These are phyloP conservation scores for Poeciliopsis turneri DNA, from an alignment of 2,797 vertebrate genomes.

Conservation along the genomic window DNA sequence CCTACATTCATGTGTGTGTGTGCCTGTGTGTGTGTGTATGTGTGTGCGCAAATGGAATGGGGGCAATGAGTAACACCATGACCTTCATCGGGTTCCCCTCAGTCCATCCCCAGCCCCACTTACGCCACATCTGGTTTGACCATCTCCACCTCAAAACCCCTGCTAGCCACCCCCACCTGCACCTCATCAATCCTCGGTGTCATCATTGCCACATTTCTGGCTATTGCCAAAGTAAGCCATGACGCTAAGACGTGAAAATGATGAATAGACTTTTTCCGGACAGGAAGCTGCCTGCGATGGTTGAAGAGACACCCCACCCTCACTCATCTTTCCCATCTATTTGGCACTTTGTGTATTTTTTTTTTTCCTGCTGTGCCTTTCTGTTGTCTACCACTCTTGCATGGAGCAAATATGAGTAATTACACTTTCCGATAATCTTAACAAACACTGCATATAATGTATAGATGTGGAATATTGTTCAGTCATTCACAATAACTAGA, in stretches of 20 bases:
- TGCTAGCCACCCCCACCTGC: slow-evolving; percentile 70
- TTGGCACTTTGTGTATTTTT: slow-evolving; percentile 71
- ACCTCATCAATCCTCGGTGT: slow-evolving; percentile 83
- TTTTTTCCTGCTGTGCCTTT: slow-evolving; percentile 44
- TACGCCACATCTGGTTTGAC: slow-evolving; percentile 81
- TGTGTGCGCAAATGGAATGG: slow-evolving; percentile 35
- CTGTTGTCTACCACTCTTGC: slow-evolving; percentile 50
- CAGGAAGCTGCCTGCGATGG: slow-evolving; percentile 73
- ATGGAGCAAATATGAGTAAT: slow-evolving; percentile 48
- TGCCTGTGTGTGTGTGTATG: not conserved
- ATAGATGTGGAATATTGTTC: not conserved
- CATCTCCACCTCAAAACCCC: slow-evolving; percentile 75
- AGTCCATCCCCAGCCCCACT: slow-evolving; percentile 60
- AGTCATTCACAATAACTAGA: not conserved
- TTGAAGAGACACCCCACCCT: slow-evolving; percentile 75
- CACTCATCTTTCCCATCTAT: slow-evolving; percentile 74
- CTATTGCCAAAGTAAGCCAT: slow-evolving; percentile 79
- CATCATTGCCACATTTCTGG: slow-evolving; percentile 78
- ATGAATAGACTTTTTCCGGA: slow-evolving; percentile 83
- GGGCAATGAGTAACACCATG: slow-evolving; percentile 64
- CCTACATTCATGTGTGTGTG: slow-evolving; percentile 30
- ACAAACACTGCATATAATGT: not conserved
- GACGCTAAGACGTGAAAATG: slow-evolving; percentile 81
- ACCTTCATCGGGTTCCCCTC: slow-evolving; percentile 71
- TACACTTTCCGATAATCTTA: not conserved